Percentiles rank a stretch among this genome's conserved stretches.
Conservation (phyloP, 2,113 vertebrate genomes). For the Psilopsiagon aymara region DNA sequence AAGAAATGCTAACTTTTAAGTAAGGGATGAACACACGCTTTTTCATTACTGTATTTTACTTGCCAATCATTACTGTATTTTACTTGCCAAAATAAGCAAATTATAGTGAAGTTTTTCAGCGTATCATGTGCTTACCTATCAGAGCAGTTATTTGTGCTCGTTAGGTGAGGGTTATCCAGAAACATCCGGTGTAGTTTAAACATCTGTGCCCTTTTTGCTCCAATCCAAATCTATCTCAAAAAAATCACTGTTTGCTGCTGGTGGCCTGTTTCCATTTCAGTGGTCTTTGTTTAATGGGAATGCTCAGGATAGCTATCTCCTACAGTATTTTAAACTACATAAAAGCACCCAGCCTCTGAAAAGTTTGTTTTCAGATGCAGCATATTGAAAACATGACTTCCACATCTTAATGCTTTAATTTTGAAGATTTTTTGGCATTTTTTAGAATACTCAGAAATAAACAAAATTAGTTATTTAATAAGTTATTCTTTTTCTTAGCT, state of each 20-base stretch:
- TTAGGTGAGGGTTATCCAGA: background rate
- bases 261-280: background rate
- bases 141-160: background rate
- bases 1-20: background rate
- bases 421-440: background rate
- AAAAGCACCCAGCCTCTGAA: background rate
- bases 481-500: background rate
- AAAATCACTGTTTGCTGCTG: background rate
- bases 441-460: background rate
- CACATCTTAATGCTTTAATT: background rate
- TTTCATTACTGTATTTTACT: background rate
- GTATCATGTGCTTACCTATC: background rate
- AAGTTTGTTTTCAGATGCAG: background rate
- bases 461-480: background rate
- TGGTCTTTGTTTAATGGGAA: background rate
- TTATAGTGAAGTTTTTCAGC: background rate
- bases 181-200: background rate
- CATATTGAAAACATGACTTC: background rate
- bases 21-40: background rate
- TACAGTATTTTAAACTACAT: background rate
- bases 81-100: background rate
- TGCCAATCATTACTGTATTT: background rate
- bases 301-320: background rate
- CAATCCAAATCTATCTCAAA: background rate
- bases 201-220: background rate